These are phyloP conservation scores for Pogonomyrmex barbatus DNA, from an alignment of 1,140 invertebrate genomes.

Conservation along the genomic window DNA sequence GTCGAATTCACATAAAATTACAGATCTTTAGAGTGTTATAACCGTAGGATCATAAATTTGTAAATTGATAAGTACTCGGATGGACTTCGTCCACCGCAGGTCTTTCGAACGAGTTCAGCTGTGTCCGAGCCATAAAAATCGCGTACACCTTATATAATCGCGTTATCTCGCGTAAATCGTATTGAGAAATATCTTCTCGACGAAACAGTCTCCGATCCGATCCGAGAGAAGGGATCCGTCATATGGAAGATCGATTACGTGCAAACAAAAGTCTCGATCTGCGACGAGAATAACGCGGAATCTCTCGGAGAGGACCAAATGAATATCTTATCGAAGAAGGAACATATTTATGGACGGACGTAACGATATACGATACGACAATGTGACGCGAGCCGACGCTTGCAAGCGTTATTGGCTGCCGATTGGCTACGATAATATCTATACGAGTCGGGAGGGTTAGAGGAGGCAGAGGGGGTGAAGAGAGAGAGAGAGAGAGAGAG, in stretches of 20 bases:
- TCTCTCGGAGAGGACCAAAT: background rate
- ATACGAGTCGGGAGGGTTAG: no score
- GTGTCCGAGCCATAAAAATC: background rate
- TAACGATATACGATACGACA: constrained; percentile 25
- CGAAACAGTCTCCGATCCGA: background rate
- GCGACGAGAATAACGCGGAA: background rate
- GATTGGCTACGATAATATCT: constrained; percentile 52
- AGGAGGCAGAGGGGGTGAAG: background rate
- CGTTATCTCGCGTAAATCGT: background rate
- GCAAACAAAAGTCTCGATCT: background rate
- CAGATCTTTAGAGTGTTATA: background rate
- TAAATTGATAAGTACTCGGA: background rate
- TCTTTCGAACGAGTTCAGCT: background rate
- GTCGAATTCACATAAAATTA: background rate
- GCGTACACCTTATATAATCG: background rate
- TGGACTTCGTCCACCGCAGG: background rate
- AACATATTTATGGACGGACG: constrained; percentile 31
- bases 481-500: background rate
- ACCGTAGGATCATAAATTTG: background rate
- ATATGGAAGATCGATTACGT: background rate
- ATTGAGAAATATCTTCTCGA: background rate
- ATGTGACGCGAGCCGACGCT: constrained; percentile 1
- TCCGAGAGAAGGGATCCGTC: background rate
- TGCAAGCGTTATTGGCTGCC: constrained; percentile 29
- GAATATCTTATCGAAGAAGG: background rate